Evolutionary conservation across 2,113 vertebrate species (phyloP).

Genomic region (Pseudopodoces humilis): DNA sequence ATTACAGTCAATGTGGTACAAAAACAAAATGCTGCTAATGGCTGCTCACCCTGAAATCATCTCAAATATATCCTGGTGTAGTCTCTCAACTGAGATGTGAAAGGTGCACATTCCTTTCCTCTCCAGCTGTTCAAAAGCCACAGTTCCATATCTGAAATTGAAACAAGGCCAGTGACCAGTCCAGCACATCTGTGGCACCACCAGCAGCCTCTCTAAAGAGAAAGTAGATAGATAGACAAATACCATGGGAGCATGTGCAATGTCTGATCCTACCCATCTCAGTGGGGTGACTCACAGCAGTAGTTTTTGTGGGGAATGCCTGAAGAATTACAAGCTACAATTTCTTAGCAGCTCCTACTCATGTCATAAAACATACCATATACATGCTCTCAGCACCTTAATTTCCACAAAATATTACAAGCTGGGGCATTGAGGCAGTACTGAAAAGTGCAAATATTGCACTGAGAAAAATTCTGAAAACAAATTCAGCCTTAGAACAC

Average conservation of each 20-base stretch:
- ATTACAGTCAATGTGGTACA: neutral
- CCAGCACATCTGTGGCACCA: neutral
- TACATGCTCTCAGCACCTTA: neutral
- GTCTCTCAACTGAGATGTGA: neutral
- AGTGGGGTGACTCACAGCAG: neutral
- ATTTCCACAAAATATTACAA: neutral
- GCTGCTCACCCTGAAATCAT: neutral
- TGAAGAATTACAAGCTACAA: neutral
- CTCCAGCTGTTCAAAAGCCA: neutral
- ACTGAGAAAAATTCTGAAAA: neutral
- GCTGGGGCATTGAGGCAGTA: neutral
- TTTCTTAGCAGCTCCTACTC: neutral
- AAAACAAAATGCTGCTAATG: neutral
- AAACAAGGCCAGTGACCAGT: neutral
- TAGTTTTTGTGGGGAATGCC: neutral
- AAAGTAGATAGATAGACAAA: neutral
- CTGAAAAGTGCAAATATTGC: neutral
- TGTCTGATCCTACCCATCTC: neutral
- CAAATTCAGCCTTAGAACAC: neutral
- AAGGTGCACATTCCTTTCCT: neutral
- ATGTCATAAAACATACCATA: neutral
- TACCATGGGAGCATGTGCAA: neutral
- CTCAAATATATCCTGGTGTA: neutral
- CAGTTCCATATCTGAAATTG: neutral
- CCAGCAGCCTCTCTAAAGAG: neutral